Percentiles rank a stretch among this genome's conserved stretches.
Conservation (phyloP, 1,140 invertebrate genomes). For the Bilobella aurantiaca region DNA sequence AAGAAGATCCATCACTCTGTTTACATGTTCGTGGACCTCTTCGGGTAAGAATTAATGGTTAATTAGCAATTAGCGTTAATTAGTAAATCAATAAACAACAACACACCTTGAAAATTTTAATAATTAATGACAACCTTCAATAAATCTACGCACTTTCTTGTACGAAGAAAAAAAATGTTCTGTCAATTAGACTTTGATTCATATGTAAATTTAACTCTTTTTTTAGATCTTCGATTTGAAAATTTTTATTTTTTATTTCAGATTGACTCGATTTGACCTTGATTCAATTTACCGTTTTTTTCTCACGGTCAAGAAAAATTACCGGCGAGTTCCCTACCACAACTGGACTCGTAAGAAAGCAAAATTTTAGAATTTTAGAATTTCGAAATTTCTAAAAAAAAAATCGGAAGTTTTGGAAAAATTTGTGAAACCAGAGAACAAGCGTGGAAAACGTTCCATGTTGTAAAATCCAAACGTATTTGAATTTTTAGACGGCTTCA, state of each 20-base stretch:
- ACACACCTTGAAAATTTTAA: no score
- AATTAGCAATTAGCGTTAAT: neutral
- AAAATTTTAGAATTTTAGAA: no score
- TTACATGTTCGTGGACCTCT: constrained; percentile 70
- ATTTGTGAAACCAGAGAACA: no score
- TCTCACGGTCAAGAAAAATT: constrained; percentile 72
- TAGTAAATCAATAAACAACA: no score
- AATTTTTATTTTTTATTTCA: no score
- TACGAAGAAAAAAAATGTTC: no score
- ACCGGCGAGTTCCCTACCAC: constrained; percentile 49
- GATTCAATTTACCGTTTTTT: constrained; percentile 58
- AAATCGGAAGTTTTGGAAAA: neutral
- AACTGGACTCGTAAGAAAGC: constrained; percentile 57
- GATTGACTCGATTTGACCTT: constrained; percentile 49
- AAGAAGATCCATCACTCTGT: constrained; percentile 58
- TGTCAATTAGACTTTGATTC: neutral
- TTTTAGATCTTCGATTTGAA: no score
- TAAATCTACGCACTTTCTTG: no score
- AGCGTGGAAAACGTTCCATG: neutral
- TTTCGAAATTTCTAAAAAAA: neutral
- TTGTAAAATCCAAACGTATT: neutral
- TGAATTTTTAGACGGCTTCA: constrained; percentile 57
- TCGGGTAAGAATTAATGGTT: constrained; percentile 39
- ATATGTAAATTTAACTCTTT: neutral
- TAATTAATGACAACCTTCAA: no score